Percentiles rank a stretch among this genome's conserved stretches.
These are phyloP conservation scores for Micrasema minimum DNA, from an alignment of 1,140 invertebrate genomes.

Conservation along the genomic window DNA sequence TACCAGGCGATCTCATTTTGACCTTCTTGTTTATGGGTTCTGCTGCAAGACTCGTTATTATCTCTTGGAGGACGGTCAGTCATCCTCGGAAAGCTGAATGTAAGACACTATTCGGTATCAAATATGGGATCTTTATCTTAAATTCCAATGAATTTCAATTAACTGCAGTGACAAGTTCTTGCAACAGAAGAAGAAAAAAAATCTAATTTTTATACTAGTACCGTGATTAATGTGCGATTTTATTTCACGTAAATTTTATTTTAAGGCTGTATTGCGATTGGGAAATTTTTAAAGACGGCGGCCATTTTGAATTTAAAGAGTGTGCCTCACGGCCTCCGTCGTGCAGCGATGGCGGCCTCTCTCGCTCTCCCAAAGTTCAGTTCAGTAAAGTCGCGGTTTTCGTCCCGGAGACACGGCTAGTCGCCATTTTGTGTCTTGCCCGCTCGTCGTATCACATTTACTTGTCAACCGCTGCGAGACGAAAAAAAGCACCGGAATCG, in stretches of 20 bases:
- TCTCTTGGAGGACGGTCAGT: background rate
- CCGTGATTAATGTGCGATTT: background rate
- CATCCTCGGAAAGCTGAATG: background rate
- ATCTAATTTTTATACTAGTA: background rate
- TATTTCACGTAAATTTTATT: background rate
- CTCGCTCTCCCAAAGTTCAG: background rate
- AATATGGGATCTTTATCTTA: slow-evolving; percentile 6
- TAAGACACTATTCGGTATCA: slow-evolving; percentile 14
- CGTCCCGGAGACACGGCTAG: slow-evolving; percentile 35
- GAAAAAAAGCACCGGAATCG: background rate
- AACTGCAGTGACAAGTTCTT: too few species aligned
- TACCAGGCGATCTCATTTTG: background rate
- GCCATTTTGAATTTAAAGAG: slow-evolving; percentile 10
- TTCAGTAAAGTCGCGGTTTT: slow-evolving; percentile 37
- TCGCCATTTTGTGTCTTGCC: slow-evolving; percentile 36
- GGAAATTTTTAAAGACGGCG: background rate
- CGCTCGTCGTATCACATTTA: slow-evolving; percentile 21
- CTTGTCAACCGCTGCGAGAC: slow-evolving; percentile 20
- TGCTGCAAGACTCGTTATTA: background rate
- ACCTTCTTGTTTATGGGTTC: background rate
- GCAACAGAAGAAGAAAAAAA: background rate
- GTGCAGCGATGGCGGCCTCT: slow-evolving; percentile 17
- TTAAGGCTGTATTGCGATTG: background rate
- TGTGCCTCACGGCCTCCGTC: slow-evolving; percentile 1
- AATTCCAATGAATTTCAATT: background rate